phyloP scores from a whole-genome alignment of 2,113 vertebrate species.

The western clawed frog (Xenopus tropicalis) region UCB_Xtro_10.0 CM004449.2:84543001-84543500 shows the following conservation, averaged over 20 bases:
- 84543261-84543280: constrained; percentile 48
- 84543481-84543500: too few relatives aligned
- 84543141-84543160: constrained; percentile 52
- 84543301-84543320: constrained; percentile 73
- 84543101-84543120: not conserved
- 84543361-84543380: constrained; percentile 56
- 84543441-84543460: too few relatives aligned
- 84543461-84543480: too few relatives aligned
- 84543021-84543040: too few relatives aligned
- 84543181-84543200: constrained; percentile 51
- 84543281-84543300: constrained; percentile 49
- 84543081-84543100: too few relatives aligned
- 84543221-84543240: constrained; percentile 78
- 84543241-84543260: constrained; percentile 48
- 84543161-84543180: constrained; percentile 56
- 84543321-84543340: constrained; percentile 68
- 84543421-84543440: too few relatives aligned
- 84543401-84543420: not conserved
- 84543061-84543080: too few relatives aligned
- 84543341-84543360: constrained; percentile 62
- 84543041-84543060: too few relatives aligned
- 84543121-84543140: constrained; percentile 29
- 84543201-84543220: constrained; percentile 54
- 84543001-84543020: too few relatives aligned
- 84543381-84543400: not conserved